A percentile compares a stretch with the other conserved stretches of the same genome.
These are phyloP conservation scores for Hedya salicella DNA, from an alignment of 2,888 invertebrate genomes.

Conservation along the genomic window DNA sequence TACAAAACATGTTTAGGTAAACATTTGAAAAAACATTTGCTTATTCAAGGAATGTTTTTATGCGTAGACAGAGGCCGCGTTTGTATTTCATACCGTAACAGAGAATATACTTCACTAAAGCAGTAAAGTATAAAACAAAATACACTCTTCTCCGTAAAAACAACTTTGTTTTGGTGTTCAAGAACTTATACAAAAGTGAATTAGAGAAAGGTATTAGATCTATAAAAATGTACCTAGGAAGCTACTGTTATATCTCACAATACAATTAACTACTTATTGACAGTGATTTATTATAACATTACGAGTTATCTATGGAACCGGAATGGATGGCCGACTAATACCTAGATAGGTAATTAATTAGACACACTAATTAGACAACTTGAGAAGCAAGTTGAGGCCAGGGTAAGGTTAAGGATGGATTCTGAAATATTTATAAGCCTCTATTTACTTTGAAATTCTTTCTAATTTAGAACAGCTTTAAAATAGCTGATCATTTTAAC, in stretches of 20 bases:
- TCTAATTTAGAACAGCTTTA: too few species aligned
- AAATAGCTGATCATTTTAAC: too few species aligned
- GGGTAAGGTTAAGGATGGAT: too few species aligned
- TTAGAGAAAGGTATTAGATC: too few species aligned
- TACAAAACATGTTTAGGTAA: slow-evolving; percentile 13
- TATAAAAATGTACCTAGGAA: too few species aligned
- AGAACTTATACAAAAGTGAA: too few species aligned
- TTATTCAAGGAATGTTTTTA: slow-evolving; percentile 26
- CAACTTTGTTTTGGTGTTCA: slow-evolving; percentile 14
- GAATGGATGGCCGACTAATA: background rate
- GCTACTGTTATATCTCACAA: too few species aligned
- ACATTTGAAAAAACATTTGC: slow-evolving; percentile 29
- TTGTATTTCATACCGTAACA: slow-evolving; percentile 11
- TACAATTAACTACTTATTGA: background rate
- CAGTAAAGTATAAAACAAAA: background rate
- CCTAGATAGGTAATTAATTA: background rate
- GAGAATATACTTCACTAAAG: slow-evolving; percentile 1
- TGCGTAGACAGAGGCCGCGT: slow-evolving; percentile 18
- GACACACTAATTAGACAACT: background rate
- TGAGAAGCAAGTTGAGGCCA: background rate
- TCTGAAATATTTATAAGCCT: too few species aligned
- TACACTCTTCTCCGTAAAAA: background rate
- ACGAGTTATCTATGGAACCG: background rate
- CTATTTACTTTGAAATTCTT: too few species aligned
- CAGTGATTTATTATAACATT: too few species aligned